Conservation (phyloP, 2,797 vertebrate species). For the Pantherophis vulpinus region DNA sequence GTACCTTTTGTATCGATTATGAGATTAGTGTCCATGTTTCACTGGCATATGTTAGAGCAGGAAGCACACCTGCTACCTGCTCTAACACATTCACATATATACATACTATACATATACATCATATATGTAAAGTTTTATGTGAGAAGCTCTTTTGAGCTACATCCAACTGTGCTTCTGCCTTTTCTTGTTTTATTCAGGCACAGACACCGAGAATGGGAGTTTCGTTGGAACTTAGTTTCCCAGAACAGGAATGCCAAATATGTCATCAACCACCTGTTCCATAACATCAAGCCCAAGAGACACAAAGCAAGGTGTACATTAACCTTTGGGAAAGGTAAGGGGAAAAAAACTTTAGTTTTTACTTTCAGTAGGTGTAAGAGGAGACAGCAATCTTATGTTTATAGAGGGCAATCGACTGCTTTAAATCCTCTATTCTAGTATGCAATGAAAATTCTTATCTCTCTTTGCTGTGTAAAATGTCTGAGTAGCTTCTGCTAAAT, state of each 20-base stretch:
- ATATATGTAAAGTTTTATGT: not conserved
- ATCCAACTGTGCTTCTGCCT: not conserved
- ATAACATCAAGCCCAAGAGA: not conserved
- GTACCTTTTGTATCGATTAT: not conserved
- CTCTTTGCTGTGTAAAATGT: not conserved
- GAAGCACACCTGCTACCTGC: not conserved
- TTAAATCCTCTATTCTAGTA: not conserved
- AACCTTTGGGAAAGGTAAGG: not conserved
- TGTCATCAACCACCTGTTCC: not conserved
- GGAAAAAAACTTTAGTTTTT: not conserved
- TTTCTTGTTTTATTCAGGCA: constrained; percentile 13
- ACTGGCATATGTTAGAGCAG: not conserved
- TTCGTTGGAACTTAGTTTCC: not conserved
- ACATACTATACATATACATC: not conserved
- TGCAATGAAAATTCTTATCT: not conserved
- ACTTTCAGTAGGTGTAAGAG: not conserved
- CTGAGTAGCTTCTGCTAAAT: not conserved
- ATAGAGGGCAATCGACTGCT: not conserved
- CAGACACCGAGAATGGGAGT: not conserved
- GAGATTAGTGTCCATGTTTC: not conserved
- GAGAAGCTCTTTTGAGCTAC: not conserved
- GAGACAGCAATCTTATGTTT: not conserved
- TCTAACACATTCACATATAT: not conserved
- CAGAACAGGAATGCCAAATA: not conserved
- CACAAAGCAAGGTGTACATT: not conserved